Conservation (phyloP, 2,113 vertebrate species). For the Euleptes europaea region DNA sequence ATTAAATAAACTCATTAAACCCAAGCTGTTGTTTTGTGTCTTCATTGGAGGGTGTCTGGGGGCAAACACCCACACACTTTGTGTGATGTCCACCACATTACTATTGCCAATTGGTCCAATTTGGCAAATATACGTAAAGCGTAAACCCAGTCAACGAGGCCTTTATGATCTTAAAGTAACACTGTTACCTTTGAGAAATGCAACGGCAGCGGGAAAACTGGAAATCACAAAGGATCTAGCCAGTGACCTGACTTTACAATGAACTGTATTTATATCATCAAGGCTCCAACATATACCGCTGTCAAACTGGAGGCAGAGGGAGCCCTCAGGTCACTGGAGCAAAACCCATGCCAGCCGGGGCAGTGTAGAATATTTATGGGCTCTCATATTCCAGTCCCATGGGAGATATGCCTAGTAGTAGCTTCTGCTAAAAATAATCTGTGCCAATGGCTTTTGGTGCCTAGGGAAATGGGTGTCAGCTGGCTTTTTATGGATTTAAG, state of each 20-base stretch:
- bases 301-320: not conserved
- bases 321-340: not conserved
- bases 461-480: slow-evolving; percentile 12
- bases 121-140: not conserved
- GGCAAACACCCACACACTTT: too few species aligned
- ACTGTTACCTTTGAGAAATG: not conserved
- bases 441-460: not conserved
- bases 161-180: not conserved
- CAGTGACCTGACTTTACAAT: not conserved
- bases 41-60: too few species aligned
- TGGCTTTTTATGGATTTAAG: not conserved
- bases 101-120: not conserved
- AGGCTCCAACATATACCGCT: not conserved
- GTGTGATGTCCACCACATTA: not conserved
- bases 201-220: not conserved
- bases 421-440: not conserved
- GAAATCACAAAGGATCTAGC: not conserved
- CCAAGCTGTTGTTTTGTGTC: too few species aligned
- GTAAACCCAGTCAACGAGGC: not conserved
- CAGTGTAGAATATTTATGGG: not conserved
- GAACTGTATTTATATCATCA: not conserved
- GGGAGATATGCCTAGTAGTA: not conserved
- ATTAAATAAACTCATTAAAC: too few species aligned
- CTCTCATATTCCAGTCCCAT: not conserved
- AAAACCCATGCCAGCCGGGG: not conserved